phyloP scores from a whole-genome alignment of 2,797 vertebrate species.

The Champsocephalus esox region DNA sequence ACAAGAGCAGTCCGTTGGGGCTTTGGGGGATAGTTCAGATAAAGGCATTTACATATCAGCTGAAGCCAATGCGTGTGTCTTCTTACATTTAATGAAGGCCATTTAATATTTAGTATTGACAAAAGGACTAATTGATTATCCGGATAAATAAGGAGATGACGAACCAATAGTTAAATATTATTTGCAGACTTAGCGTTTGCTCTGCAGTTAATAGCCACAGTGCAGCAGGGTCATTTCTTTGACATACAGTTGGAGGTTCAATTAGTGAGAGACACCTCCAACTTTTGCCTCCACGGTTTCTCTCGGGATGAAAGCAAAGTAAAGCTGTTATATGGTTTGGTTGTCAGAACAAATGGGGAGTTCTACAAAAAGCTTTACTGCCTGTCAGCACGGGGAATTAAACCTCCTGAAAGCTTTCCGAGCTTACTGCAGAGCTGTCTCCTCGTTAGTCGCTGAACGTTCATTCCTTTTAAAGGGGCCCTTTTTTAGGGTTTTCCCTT shows the following conservation, averaged over 20 bases:
- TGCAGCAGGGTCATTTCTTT: background rate
- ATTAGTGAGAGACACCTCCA: conserved; percentile 1
- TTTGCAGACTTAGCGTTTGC: background rate
- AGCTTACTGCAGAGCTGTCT: background rate
- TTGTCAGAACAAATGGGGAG: conserved; percentile 7
- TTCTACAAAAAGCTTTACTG: background rate
- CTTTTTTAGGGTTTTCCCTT: no score
- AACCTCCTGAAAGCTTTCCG: background rate
- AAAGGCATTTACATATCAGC: no score
- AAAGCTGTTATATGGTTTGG: background rate
- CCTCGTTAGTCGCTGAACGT: background rate
- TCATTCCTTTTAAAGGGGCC: background rate
- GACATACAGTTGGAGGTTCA: background rate
- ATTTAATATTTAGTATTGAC: no score
- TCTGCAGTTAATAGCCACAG: background rate
- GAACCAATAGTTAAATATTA: no score
- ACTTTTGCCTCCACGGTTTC: background rate
- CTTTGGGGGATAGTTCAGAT: no score
- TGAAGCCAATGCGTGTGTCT: no score
- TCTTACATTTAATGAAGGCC: no score
- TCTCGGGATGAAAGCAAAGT: conserved; percentile 1
- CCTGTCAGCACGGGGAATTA: background rate
- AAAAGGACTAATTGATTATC: no score
- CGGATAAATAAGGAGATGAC: no score
- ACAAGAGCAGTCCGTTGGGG: no score